phyloP scores from a whole-genome alignment of 1,140 invertebrate species.

The Cepaea nemoralis region DNA sequence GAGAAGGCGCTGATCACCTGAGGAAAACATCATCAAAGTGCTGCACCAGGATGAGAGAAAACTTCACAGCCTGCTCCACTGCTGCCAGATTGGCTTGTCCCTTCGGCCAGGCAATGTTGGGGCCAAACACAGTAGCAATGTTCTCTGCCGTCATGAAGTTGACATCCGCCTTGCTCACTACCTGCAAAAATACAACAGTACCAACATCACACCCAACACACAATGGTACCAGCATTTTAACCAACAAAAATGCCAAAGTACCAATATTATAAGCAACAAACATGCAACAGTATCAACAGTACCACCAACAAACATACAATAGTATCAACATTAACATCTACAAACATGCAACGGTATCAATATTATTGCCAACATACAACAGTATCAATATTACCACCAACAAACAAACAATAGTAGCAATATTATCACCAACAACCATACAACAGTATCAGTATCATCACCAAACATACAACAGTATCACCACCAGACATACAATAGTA shows the following conservation, averaged over 20 bases:
- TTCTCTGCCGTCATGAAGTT: conserved; percentile 32
- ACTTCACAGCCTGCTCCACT: conserved; percentile 92
- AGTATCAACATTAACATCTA: no score
- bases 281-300: neutral
- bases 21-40: conserved; percentile 63
- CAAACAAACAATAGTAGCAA: no score
- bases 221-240: neutral
- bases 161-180: conserved; percentile 24
- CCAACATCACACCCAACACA: no score
- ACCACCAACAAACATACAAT: no score
- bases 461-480: no score
- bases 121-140: conserved; percentile 87
- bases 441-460: no score
- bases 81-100: conserved; percentile 86
- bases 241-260: neutral
- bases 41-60: conserved; percentile 88
- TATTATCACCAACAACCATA: no score
- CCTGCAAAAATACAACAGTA: conserved; percentile 12
- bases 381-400: no score
- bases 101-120: conserved; percentile 89
- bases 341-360: no score
- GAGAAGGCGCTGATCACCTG: conserved; percentile 50
- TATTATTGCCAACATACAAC: no score
- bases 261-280: neutral
- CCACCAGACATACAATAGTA: no score